Percentiles rank a stretch among this genome's conserved stretches.
phyloP scores from a whole-genome alignment of 2,888 invertebrate genomes.

The Athripsodes cinereus region DNA sequence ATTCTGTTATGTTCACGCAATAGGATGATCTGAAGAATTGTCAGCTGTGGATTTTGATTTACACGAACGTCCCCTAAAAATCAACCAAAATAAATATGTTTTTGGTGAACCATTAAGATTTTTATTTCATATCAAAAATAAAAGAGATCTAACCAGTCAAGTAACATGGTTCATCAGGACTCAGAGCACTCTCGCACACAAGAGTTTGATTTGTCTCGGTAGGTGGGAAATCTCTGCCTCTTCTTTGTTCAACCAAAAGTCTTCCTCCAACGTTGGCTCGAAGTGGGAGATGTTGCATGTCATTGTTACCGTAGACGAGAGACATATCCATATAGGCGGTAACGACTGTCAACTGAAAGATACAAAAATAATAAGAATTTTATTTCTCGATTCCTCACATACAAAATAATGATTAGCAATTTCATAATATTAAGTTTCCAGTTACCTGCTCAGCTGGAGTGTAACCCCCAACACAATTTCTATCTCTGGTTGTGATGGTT shows the following conservation, averaged over 20 bases:
- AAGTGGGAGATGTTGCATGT: conserved; percentile 57
- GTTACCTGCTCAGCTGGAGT: conserved; percentile 67
- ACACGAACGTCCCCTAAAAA: conserved; percentile 58
- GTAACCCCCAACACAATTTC: conserved; percentile 56
- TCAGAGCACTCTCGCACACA: conserved; percentile 60
- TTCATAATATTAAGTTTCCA: too few relatives aligned
- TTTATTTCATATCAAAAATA: too few relatives aligned
- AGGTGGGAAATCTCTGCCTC: conserved; percentile 67
- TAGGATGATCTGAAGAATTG: conserved; percentile 60
- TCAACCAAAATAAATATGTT: neutral
- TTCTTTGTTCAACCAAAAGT: conserved; percentile 54
- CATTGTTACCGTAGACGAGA: conserved; percentile 71
- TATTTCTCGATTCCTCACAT: too few relatives aligned
- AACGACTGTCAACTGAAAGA: conserved; percentile 58
- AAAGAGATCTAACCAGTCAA: conserved; percentile 51
- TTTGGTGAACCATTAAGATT: too few relatives aligned
- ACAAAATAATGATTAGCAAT: too few relatives aligned
- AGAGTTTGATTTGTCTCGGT: conserved; percentile 60
- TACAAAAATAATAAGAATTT: conserved; percentile 8
- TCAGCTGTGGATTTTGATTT: conserved; percentile 68
- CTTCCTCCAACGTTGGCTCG: conserved; percentile 65
- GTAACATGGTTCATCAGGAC: conserved; percentile 67
- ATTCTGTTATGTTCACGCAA: conserved; percentile 71
- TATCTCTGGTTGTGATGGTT: conserved; percentile 60
- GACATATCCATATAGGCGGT: conserved; percentile 74